These are phyloP conservation scores for Pheucticus melanocephalus DNA, from an alignment of 2,113 vertebrate genomes.

Conservation along the genomic window DNA sequence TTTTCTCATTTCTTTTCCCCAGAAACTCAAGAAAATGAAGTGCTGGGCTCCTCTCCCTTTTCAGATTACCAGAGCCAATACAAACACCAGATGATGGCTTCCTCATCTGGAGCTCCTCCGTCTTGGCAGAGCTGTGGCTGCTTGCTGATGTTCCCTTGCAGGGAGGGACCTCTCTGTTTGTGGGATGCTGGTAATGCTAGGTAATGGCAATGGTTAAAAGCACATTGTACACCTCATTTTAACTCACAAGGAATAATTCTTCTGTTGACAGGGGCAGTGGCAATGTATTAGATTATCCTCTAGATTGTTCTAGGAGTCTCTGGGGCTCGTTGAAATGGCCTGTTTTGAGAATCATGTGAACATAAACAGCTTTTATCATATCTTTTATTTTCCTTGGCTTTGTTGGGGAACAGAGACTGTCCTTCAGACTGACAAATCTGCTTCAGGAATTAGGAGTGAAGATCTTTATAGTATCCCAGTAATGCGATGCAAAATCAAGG, in stretches of 20 bases:
- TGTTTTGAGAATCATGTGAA: background rate
- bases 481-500: background rate
- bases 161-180: background rate
- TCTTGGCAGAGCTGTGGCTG: background rate
- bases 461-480: background rate
- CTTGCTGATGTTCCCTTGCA: accelerated
- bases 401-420: background rate
- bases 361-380: background rate
- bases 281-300: background rate
- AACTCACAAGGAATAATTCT: background rate
- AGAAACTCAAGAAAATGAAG: background rate
- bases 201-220: background rate
- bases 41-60: background rate
- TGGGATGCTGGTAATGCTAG: background rate
- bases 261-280: background rate
- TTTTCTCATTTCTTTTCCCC: background rate
- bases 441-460: background rate
- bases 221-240: background rate
- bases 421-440: background rate
- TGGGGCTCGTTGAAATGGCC: background rate
- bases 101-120: background rate
- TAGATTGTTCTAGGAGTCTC: background rate
- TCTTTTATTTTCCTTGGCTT: background rate
- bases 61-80: background rate
- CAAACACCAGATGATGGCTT: background rate